These are phyloP conservation scores for Cephalopholis sonnerati DNA, from an alignment of 2,113 vertebrate species.

Conservation along the genomic window DNA sequence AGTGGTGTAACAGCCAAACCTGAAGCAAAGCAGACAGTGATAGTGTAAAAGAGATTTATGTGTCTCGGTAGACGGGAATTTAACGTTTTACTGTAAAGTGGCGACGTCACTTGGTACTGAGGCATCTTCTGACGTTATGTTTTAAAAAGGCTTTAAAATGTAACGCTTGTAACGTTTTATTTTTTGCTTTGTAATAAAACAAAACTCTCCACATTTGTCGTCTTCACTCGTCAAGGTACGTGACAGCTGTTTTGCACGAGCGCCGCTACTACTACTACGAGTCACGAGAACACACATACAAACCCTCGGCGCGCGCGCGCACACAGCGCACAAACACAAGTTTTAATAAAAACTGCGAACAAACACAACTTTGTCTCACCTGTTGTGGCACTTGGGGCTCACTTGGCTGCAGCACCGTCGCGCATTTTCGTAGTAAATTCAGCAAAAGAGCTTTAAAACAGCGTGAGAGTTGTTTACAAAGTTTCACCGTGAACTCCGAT, in stretches of 20 bases:
- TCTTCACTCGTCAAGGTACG: neutral
- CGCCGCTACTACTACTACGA: neutral
- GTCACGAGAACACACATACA: conserved; percentile 16
- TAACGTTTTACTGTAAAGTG: neutral
- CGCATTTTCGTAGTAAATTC: neutral
- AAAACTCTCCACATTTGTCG: no score
- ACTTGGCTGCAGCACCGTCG: neutral
- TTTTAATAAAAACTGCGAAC: accelerated
- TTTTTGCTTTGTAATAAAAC: no score
- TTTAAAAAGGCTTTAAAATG: no score
- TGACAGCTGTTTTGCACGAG: conserved; percentile 58
- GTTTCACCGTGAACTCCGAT: conserved; percentile 67
- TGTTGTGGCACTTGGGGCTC: neutral
- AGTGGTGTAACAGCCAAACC: neutral
- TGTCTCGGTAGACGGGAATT: neutral
- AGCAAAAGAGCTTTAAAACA: conserved; percentile 33
- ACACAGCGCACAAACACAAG: neutral
- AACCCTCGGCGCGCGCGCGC: neutral
- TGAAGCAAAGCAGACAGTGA: neutral
- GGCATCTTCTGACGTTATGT: accelerated
- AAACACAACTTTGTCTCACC: conserved; percentile 42
- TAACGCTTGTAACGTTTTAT: no score
- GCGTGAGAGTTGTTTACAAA: conserved; percentile 82
- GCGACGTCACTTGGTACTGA: neutral
- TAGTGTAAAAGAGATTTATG: accelerated